Percentiles rank a stretch among this genome's conserved stretches.
phyloP scores from a whole-genome alignment of 2,113 vertebrate genomes.

The Zeus faber region DNA sequence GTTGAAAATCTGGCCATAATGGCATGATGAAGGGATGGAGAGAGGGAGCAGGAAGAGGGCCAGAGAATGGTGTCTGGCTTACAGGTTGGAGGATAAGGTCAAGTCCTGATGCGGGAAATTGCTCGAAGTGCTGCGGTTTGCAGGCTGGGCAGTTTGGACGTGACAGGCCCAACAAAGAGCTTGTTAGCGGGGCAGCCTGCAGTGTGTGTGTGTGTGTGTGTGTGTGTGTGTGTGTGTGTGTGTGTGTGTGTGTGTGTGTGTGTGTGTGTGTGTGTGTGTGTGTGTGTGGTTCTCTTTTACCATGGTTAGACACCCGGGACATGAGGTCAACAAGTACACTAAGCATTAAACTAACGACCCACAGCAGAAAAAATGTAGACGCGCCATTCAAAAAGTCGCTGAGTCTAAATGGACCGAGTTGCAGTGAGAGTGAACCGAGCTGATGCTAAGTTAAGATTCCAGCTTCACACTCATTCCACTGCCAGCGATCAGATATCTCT shows the following conservation, averaged over 20 bases:
- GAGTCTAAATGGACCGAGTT: too few relatives aligned
- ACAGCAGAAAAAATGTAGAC: too few relatives aligned
- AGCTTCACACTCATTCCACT: conserved; percentile 30
- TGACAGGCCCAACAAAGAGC: conserved; percentile 23
- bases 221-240: too few relatives aligned
- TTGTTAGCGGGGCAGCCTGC: conserved; percentile 34
- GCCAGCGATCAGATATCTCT: conserved; percentile 60
- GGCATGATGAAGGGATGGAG: conserved; percentile 1
- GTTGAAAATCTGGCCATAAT: too few relatives aligned
- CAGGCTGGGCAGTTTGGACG: conserved; percentile 8
- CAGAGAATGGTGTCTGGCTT: neutral
- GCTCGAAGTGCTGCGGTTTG: conserved; percentile 37
- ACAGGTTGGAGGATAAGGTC: neutral
- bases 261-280: too few relatives aligned
- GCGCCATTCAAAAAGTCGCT: too few relatives aligned
- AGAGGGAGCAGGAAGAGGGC: conserved; percentile 4
- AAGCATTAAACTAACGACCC: too few relatives aligned
- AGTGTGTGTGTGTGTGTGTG: too few relatives aligned
- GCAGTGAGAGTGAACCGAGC: conserved; percentile 9
- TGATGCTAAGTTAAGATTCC: conserved; percentile 32
- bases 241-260: too few relatives aligned
- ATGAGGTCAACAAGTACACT: too few relatives aligned
- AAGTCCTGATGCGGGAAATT: conserved; percentile 17
- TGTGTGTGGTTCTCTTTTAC: too few relatives aligned
- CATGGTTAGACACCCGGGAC: too few relatives aligned